These are phyloP conservation scores for Luidia sarsii DNA, from an alignment of 53 echinoderm and acorn worm genomes.

Conservation along the genomic window DNA sequence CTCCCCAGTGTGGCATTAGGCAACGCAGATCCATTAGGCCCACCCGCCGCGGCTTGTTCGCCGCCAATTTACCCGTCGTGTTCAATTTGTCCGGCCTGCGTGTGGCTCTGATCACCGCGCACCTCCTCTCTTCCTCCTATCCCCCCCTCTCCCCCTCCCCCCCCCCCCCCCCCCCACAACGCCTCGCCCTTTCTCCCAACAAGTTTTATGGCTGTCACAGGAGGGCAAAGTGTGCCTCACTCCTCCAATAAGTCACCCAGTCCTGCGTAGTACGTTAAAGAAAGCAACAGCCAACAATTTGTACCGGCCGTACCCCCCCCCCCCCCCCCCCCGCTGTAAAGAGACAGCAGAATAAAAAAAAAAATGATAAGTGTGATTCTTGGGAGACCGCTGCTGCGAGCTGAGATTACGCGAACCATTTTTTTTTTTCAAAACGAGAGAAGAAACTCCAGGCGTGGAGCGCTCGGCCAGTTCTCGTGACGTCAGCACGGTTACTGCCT, in stretches of 20 bases:
- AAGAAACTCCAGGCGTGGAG: background rate
- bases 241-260: no score
- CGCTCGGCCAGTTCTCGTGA: background rate
- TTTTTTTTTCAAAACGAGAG: background rate
- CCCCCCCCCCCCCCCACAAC: background rate
- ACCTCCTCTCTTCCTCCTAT: background rate
- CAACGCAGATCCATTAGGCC: slow-evolving; percentile 30
- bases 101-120: slow-evolving; percentile 43
- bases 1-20: slow-evolving; percentile 40
- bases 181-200: background rate
- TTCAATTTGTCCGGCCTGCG: slow-evolving; percentile 34
- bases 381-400: no score
- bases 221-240: no score
- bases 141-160: background rate
- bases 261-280: no score
- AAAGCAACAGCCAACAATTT: no score
- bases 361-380: no score
- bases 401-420: no score
- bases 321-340: no score
- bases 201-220: slow-evolving; percentile 1
- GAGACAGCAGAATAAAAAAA: no score
- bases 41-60: slow-evolving; percentile 32
- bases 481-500: background rate
- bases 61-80: slow-evolving; percentile 28
- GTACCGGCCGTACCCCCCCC: no score